Evolutionary conservation across 2,888 invertebrate species (phyloP), one percentile per base, ranked within the genome.

Genomic region (Cryptophagus acutangulus): DNA sequence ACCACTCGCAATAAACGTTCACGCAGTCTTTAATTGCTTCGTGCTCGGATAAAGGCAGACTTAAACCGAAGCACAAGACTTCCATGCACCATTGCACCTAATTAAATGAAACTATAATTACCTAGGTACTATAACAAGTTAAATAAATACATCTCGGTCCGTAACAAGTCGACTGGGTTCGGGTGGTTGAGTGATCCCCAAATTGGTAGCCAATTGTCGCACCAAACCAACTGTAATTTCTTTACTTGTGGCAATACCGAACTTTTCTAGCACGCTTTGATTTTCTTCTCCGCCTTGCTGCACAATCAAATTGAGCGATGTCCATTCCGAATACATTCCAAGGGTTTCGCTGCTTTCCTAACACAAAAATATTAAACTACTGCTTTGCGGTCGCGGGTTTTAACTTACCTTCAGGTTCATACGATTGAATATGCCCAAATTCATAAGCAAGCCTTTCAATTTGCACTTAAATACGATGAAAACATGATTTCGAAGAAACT

Each of bases 1-100:
- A 73, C 96, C 96, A 97, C 62, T 96, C 93, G 67, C 94, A 95
- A 65, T 96, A 96, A 20, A 96, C 87, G 65, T 90, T 90, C 28
- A 95, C 95, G 67, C 95, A 96, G 69, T 95, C 94, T 50, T 93
- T 84, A 36, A 96, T 85, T 0, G 93, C 90, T 57, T 94, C 94
- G 66, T 94, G 92, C 69, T 96, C 95, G 20, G 82, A 77, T 33
- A 96, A 71, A 0, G 94, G 93, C 30, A 96, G 73, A 9, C 91
- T 88, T 2, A 97, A 75, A 0, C 96, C 95, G 70, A 83, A 94
- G 58, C 95, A 88, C 46, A 96, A 82, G 9, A 87, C 87, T 69
- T 87, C 86, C 74, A 87, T 80, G 45, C 87, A 87, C 87, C 87
- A 87, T 64, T 82, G 81, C 33, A 95, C 92, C 88, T 91, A 58